A percentile compares a stretch with the other conserved stretches of the same genome.
These are phyloP conservation scores for Oscheius sp. DNA, from an alignment of 2,888 invertebrate species.

Conservation along the genomic window DNA sequence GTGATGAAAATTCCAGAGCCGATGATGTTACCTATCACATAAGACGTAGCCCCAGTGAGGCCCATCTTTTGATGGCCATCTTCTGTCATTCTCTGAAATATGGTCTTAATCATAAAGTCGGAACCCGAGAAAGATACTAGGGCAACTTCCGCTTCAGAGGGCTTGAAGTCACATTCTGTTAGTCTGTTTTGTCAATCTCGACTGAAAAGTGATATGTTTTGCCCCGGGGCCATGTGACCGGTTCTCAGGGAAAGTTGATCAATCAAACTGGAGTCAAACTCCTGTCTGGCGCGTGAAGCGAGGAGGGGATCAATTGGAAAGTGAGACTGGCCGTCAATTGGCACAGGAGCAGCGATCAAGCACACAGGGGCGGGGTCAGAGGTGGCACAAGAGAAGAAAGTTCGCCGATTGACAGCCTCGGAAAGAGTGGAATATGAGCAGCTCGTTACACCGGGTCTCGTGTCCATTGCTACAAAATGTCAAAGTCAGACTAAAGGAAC, in stretches of 20 bases:
- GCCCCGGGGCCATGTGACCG: background rate
- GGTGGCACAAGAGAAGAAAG: background rate
- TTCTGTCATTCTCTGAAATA: conserved; percentile 38
- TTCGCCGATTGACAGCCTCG: conserved; percentile 9
- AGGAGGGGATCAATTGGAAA: conserved; percentile 7
- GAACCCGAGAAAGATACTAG: background rate
- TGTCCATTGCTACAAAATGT: background rate
- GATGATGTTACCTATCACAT: conserved; percentile 72
- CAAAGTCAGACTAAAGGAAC: background rate
- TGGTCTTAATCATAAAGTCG: no score
- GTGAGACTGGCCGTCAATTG: conserved; percentile 16
- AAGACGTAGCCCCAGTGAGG: conserved; percentile 67
- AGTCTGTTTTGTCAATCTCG: no score
- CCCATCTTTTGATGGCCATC: conserved; percentile 69
- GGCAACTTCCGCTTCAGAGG: background rate
- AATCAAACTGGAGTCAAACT: background rate
- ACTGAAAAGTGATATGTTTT: no score
- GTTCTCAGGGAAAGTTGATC: background rate
- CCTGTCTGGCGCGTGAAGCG: background rate
- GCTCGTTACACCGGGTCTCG: conserved; percentile 13
- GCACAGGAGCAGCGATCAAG: conserved; percentile 4
- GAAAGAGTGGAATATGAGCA: conserved; percentile 20
- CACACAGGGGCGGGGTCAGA: conserved; percentile 19
- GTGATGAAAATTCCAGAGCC: conserved; percentile 72
- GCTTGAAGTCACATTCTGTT: background rate